Conservation (phyloP, 2,113 vertebrate species). For the Calidris pugnax region DNA sequence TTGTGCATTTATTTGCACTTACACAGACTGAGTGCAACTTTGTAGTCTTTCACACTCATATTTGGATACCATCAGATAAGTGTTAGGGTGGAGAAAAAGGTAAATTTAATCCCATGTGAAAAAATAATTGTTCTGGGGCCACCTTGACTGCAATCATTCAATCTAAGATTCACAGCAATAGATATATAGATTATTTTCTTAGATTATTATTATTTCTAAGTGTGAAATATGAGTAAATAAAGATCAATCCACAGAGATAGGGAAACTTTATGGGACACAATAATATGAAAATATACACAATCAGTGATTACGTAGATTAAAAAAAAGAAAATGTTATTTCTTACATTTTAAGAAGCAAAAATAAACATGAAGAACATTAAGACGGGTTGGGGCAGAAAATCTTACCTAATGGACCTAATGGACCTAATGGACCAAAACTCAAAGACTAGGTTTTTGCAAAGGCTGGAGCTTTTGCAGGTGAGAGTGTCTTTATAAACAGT, state of each 20-base stretch:
- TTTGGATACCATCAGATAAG: not conserved
- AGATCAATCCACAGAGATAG: not conserved
- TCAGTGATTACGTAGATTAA: not conserved
- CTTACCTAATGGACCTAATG: not conserved
- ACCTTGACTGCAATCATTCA: not conserved
- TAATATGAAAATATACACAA: fast-evolving
- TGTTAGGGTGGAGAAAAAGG: not conserved
- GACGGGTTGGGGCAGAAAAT: not conserved
- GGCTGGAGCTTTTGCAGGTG: not conserved
- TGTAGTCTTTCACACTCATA: not conserved
- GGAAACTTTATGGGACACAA: not conserved
- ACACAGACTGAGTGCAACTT: not conserved
- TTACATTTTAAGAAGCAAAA: not conserved
- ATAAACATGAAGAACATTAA: not conserved
- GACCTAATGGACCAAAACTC: not conserved
- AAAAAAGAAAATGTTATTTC: not conserved
- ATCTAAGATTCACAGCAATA: not conserved
- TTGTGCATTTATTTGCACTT: not conserved
- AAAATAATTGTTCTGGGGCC: not conserved
- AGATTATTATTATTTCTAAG: not conserved
- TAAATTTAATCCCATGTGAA: not conserved
- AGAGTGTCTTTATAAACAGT: not conserved
- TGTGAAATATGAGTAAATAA: not conserved
- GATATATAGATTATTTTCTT: not conserved
- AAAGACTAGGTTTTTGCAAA: not conserved